A percentile compares a stretch with the other conserved stretches of the same genome.
phyloP scores from a whole-genome alignment of 2,888 invertebrate genomes.

The Agonopterix arenella region DNA sequence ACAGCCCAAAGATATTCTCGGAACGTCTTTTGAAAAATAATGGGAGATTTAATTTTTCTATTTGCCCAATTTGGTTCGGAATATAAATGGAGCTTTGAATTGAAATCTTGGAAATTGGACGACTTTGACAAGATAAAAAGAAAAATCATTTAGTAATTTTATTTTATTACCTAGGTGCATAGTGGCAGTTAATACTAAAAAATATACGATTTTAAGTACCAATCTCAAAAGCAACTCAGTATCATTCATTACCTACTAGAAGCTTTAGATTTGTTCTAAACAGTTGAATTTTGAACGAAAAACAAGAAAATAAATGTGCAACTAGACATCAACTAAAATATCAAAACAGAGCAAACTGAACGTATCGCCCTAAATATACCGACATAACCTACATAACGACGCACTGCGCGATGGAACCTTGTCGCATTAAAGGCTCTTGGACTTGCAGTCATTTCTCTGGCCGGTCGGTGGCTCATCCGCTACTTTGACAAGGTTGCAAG shows the following conservation, averaged over 20 bases:
- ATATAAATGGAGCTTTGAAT: not conserved
- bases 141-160: too few relatives aligned
- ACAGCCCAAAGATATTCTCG: constrained; percentile 25
- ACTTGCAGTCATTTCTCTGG: constrained; percentile 27
- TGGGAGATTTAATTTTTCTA: constrained; percentile 2
- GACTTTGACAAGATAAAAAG: not conserved
- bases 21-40: constrained; percentile 13
- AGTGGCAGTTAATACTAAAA: too few relatives aligned
- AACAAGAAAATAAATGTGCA: not conserved
- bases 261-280: too few relatives aligned
- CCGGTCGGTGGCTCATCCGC: constrained; percentile 27
- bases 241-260: too few relatives aligned
- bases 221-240: too few relatives aligned
- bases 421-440: constrained; percentile 31
- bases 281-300: not conserved
- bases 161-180: too few relatives aligned
- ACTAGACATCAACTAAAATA: constrained; percentile 29
- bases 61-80: not conserved
- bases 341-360: constrained; percentile 41
- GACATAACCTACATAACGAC: constrained; percentile 42
- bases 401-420: constrained; percentile 46
- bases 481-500: constrained; percentile 57
- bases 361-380: constrained; percentile 57
- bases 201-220: too few relatives aligned
- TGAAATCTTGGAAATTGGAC: not conserved